Percentiles rank a stretch among this genome's conserved stretches.
These are phyloP conservation scores for Meganola albula DNA, from an alignment of 2,888 invertebrate species.

Conservation along the genomic window DNA sequence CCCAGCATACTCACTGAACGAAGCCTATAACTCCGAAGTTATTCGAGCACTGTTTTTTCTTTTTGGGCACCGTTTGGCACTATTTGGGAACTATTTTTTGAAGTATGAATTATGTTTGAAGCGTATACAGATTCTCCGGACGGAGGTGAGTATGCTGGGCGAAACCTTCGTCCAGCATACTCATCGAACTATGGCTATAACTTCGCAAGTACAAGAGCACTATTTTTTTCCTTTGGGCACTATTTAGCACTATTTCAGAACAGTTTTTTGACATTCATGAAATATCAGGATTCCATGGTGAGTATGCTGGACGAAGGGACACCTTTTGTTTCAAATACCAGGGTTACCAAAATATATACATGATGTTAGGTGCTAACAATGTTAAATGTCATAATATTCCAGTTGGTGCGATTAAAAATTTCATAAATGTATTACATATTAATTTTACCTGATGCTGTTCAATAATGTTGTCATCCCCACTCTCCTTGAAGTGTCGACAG, in stretches of 20 bases:
- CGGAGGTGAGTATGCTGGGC: conserved; percentile 6
- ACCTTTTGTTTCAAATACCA: too few relatives aligned
- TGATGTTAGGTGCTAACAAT: too few relatives aligned
- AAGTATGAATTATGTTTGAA: conserved; percentile 7
- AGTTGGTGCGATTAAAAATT: too few relatives aligned
- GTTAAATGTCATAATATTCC: too few relatives aligned
- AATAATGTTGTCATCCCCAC: conserved; percentile 63
- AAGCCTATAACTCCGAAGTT: conserved; percentile 7
- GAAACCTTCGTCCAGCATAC: conserved; percentile 6
- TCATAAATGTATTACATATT: too few relatives aligned
- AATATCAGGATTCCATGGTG: conserved; percentile 1
- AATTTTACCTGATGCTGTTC: conserved; percentile 78
- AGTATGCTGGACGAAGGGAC: background rate
- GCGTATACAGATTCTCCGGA: conserved; percentile 7
- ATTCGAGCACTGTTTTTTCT: conserved; percentile 6
- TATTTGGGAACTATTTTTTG: conserved; percentile 7
- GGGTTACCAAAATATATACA: too few relatives aligned
- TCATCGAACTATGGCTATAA: conserved; percentile 1
- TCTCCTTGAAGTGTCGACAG: conserved; percentile 75
- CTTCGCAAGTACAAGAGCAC: conserved; percentile 1
- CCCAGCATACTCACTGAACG: conserved; percentile 7
- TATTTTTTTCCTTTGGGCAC: conserved; percentile 1
- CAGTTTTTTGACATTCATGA: background rate
- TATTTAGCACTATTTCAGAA: conserved; percentile 1
- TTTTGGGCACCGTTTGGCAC: conserved; percentile 6